Evolutionary conservation across 1,140 invertebrate genomes (phyloP).

Genomic region (Gonatopus flavifemur): DNA sequence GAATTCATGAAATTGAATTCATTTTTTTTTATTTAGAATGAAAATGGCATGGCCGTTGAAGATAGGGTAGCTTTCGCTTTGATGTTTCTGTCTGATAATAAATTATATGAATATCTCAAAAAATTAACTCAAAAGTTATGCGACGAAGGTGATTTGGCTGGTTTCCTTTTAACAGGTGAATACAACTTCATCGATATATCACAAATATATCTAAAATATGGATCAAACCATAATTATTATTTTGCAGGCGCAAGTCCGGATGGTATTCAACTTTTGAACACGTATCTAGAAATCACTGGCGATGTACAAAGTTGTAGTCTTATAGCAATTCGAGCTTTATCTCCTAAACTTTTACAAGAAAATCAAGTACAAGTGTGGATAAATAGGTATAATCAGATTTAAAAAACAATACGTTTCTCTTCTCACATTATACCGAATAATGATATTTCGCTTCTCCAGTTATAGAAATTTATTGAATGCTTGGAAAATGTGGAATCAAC

Average conservation of each 20-base stretch:
- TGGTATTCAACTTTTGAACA: conserved; percentile 80
- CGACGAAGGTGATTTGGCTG: conserved; percentile 79
- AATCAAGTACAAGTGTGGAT: conserved; percentile 73
- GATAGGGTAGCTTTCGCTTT: conserved; percentile 94
- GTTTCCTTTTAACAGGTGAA: conserved; percentile 81
- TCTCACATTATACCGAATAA: neutral
- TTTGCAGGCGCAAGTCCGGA: conserved; percentile 67
- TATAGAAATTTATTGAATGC: conserved; percentile 75
- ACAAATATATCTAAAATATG: conserved; percentile 27
- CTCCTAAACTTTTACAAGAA: conserved; percentile 66
- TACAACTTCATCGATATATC: conserved; percentile 6
- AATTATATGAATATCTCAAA: conserved; percentile 78
- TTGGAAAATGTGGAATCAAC: conserved; percentile 80
- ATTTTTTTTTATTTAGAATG: conserved; percentile 69
- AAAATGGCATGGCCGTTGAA: conserved; percentile 78
- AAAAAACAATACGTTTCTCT: neutral
- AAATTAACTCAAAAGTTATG: conserved; percentile 70
- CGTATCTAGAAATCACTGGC: conserved; percentile 85
- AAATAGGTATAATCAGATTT: conserved; percentile 57
- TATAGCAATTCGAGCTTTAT: conserved; percentile 74
- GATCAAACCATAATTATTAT: conserved; percentile 17
- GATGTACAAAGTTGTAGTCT: conserved; percentile 91
- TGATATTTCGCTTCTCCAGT: conserved; percentile 46
- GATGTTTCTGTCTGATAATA: conserved; percentile 80
- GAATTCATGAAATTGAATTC: too few relatives aligned